Percentiles rank a stretch among this genome's conserved stretches.
phyloP scores from a whole-genome alignment of 92 coral and sea anemone genomes.

The Phenganax stokvisi region DNA sequence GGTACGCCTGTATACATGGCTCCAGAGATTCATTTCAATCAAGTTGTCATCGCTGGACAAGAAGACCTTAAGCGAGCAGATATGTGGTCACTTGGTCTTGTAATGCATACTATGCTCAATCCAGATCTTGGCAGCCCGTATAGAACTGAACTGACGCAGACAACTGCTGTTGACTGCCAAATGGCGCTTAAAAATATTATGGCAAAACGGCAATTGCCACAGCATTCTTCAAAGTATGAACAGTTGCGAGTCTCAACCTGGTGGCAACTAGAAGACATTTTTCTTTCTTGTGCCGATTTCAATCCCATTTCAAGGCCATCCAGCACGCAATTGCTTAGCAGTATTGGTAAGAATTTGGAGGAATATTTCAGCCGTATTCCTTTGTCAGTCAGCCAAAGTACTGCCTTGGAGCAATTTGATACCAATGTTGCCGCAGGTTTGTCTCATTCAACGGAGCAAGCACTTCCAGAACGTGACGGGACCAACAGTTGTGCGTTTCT shows the following conservation, averaged over 20 bases:
- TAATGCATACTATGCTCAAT: no score
- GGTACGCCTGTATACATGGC: slow-evolving; percentile 4
- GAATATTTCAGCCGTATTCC: neutral
- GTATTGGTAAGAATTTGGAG: neutral
- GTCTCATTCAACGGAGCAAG: neutral
- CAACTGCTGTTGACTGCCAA: neutral
- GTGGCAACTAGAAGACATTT: no score
- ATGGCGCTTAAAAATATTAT: no score
- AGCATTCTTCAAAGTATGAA: no score
- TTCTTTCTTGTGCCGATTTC: neutral
- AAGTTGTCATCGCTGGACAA: slow-evolving; percentile 25
- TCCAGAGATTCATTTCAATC: slow-evolving; percentile 32
- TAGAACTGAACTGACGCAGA: neutral
- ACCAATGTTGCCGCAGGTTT: neutral
- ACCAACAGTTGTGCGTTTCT: slow-evolving; percentile 16
- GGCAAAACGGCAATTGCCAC: no score
- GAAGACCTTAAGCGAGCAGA: slow-evolving; percentile 42
- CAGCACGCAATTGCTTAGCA: neutral
- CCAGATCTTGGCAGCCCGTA: no score
- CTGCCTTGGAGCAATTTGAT: neutral
- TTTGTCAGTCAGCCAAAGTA: neutral
- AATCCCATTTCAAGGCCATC: neutral
- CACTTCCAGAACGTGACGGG: slow-evolving; percentile 36
- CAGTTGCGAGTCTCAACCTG: no score
- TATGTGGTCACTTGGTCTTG: slow-evolving; percentile 25